Percentiles rank a stretch among this genome's conserved stretches.
Evolutionary conservation across 2,113 vertebrate genomes (phyloP).

Genomic region (Equus quagga): DNA sequence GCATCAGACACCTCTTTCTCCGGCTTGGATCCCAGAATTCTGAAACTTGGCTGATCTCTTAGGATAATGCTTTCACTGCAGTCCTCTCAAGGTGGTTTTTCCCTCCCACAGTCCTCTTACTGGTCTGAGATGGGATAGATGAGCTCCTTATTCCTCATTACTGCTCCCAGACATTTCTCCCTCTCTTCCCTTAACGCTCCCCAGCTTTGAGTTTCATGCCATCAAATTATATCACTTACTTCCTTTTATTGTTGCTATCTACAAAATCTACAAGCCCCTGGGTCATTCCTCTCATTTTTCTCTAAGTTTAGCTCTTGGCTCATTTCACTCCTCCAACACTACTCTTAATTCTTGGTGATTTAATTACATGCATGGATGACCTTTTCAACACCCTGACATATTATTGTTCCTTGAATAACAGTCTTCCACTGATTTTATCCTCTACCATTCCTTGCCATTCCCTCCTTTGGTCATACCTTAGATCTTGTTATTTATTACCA

Average conservation of each 20-base stretch:
- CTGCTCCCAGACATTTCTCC: background rate
- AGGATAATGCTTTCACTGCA: background rate
- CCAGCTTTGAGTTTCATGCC: slow-evolving; percentile 39
- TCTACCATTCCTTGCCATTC: background rate
- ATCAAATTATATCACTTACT: background rate
- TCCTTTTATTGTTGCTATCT: background rate
- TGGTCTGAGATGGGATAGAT: background rate
- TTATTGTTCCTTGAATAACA: background rate
- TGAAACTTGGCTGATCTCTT: background rate
- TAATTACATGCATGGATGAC: background rate
- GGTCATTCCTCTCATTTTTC: background rate
- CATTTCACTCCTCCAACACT: background rate
- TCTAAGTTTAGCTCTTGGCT: background rate
- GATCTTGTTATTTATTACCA: background rate
- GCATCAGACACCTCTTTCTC: background rate
- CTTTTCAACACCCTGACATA: background rate
- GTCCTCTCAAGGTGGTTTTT: background rate
- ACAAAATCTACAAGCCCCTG: background rate
- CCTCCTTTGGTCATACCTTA: background rate
- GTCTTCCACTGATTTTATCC: background rate
- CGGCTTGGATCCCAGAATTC: background rate
- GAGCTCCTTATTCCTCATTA: background rate
- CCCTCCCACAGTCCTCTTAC: background rate
- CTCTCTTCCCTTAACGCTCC: background rate
- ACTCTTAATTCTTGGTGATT: background rate